Conservation (phyloP, 2,888 invertebrate species). For the Pseudococcus viburni region DNA sequence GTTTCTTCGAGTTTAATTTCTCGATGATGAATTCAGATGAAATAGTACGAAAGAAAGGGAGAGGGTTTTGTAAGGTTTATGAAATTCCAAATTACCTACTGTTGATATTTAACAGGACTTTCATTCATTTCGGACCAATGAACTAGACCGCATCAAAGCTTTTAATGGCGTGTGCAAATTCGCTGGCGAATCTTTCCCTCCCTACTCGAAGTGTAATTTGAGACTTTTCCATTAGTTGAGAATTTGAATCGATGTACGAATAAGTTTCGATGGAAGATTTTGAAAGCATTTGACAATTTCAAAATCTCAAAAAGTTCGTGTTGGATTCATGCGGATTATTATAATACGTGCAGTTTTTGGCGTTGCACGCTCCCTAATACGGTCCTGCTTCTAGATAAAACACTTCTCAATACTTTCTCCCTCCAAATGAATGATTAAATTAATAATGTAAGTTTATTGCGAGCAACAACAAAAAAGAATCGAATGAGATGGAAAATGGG, state of each 20-base stretch:
- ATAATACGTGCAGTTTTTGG: background rate
- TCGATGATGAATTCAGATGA: background rate
- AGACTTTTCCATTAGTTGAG: background rate
- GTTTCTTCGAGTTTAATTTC: no score
- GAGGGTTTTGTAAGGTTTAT: background rate
- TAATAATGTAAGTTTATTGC: constrained; percentile 13
- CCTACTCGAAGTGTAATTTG: background rate
- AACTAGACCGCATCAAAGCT: background rate
- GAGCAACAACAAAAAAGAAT: background rate
- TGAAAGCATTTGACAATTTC: background rate
- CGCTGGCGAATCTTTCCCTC: background rate
- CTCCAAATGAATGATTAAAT: constrained; percentile 41
- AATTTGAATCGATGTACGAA: background rate
- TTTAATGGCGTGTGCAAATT: background rate
- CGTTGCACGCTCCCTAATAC: background rate
- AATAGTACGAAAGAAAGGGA: background rate
- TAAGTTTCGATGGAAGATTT: background rate
- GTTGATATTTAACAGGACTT: no score
- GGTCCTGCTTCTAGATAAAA: background rate
- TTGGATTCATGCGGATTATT: background rate
- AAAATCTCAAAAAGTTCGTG: background rate
- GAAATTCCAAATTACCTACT: background rate
- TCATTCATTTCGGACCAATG: background rate
- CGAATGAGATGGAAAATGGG: background rate
- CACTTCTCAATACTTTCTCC: constrained; percentile 45